Conservation (phyloP, 2,888 invertebrate species). For the Phasia obesa region DNA sequence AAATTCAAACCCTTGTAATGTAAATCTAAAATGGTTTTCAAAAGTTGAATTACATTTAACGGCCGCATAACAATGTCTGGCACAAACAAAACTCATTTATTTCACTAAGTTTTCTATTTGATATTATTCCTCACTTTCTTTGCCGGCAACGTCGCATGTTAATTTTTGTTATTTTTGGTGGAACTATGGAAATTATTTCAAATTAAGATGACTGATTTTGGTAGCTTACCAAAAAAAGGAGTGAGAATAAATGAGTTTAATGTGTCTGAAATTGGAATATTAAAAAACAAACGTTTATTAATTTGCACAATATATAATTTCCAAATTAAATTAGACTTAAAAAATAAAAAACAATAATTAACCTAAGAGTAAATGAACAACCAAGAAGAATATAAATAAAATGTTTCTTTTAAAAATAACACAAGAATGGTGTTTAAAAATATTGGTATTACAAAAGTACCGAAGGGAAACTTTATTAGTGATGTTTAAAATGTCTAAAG, state of each 20-base stretch:
- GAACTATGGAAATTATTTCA: constrained; percentile 12
- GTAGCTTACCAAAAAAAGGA: constrained; percentile 18
- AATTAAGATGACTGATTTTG: constrained; percentile 37
- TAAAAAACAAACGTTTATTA: no score
- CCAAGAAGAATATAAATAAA: no score
- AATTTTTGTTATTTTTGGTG: constrained; percentile 26
- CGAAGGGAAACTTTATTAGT: no score
- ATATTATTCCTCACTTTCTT: background rate
- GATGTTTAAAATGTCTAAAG: no score
- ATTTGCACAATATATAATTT: no score
- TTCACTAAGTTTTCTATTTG: background rate
- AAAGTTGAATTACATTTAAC: constrained; percentile 56
- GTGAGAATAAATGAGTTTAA: constrained; percentile 10
- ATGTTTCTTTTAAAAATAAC: no score
- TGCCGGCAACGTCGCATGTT: constrained; percentile 6
- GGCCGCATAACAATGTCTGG: constrained; percentile 41
- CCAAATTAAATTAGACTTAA: no score
- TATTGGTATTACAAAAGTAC: no score
- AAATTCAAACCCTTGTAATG: constrained; percentile 38
- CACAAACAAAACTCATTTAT: constrained; percentile 40
- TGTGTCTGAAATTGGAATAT: constrained; percentile 35
- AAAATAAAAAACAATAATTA: no score
- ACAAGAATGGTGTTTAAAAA: no score
- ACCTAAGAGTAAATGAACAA: no score
- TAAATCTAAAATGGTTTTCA: constrained; percentile 44